A percentile compares a stretch with the other conserved stretches of the same genome.
Evolutionary conservation across 2,888 invertebrate species (phyloP).

Genomic region (Noctuana brunneofusca): DNA sequence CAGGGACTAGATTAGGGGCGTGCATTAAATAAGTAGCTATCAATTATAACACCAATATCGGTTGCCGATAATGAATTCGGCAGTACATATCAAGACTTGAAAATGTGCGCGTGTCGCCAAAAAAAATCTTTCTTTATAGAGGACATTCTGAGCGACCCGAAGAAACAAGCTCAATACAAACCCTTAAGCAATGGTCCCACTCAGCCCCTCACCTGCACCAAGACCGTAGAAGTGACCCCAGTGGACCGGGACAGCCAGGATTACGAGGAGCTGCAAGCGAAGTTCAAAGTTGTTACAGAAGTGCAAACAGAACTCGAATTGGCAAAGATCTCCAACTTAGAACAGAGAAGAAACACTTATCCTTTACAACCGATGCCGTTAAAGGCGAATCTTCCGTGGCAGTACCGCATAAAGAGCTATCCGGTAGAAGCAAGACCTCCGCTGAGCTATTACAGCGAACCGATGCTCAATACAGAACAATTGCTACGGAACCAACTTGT

Average conservation of each 20-base stretch:
- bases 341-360: slow-evolving; percentile 65
- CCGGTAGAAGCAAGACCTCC: slow-evolving; percentile 46
- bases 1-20: slow-evolving; percentile 59
- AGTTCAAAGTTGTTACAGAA: slow-evolving; percentile 52
- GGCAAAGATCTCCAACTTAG: slow-evolving; percentile 51
- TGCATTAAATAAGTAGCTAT: slow-evolving; percentile 80
- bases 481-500: slow-evolving; percentile 65
- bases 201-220: slow-evolving; percentile 52
- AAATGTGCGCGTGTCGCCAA: slow-evolving; percentile 75
- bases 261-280: slow-evolving; percentile 37
- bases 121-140: slow-evolving; percentile 73
- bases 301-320: slow-evolving; percentile 56
- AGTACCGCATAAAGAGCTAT: slow-evolving; percentile 57
- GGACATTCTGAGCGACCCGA: slow-evolving; percentile 66
- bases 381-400: slow-evolving; percentile 61
- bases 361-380: slow-evolving; percentile 69
- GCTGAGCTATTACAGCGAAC: slow-evolving; percentile 66
- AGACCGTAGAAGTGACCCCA: slow-evolving; percentile 16
- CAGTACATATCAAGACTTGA: slow-evolving; percentile 61
- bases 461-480: slow-evolving; percentile 62
- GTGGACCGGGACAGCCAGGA: neutral
- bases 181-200: slow-evolving; percentile 58
- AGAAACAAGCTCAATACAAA: slow-evolving; percentile 51
- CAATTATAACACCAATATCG: slow-evolving; percentile 68
- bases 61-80: slow-evolving; percentile 72